Percentiles rank a stretch among this genome's conserved stretches.
Evolutionary conservation across 2,888 invertebrate genomes (phyloP).

Genomic region (Sicus ferrugineus): DNA sequence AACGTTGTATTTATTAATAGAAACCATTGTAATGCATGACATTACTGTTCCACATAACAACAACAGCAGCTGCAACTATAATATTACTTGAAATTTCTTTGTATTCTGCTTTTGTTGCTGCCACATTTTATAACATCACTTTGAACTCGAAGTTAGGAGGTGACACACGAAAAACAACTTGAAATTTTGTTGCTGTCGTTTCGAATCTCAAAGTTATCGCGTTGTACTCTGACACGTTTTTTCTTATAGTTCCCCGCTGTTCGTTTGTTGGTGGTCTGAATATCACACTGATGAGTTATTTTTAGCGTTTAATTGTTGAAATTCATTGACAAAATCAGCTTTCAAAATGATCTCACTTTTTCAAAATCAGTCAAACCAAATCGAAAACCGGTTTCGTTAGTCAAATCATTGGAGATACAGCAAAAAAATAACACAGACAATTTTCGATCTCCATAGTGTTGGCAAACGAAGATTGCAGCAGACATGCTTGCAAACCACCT

Average conservation of each 20-base stretch:
- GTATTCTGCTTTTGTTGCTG: too few relatives aligned
- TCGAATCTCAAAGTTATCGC: slow-evolving; percentile 56
- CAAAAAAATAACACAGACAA: slow-evolving; percentile 11
- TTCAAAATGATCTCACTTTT: slow-evolving; percentile 67
- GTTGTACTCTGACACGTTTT: background rate
- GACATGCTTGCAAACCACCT: background rate
- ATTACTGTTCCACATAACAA: too few relatives aligned
- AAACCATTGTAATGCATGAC: too few relatives aligned
- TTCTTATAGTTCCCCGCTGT: background rate
- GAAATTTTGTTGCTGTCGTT: slow-evolving; percentile 48
- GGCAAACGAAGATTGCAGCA: slow-evolving; percentile 12
- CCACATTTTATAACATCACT: too few relatives aligned
- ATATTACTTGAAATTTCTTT: too few relatives aligned
- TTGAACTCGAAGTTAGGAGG: too few relatives aligned
- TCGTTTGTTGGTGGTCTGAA: background rate
- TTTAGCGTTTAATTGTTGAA: slow-evolving; percentile 45
- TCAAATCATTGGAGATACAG: slow-evolving; percentile 53
- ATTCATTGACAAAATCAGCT: slow-evolving; percentile 66
- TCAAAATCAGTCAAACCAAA: slow-evolving; percentile 66
- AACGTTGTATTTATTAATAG: too few relatives aligned
- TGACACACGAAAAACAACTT: too few relatives aligned
- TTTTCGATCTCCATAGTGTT: background rate
- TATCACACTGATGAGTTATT: background rate
- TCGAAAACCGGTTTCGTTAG: slow-evolving; percentile 66
- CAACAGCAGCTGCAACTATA: too few relatives aligned